A percentile compares a stretch with the other conserved stretches of the same genome.
Conservation (phyloP, 1,140 invertebrate species). For the Atta colombica region DNA sequence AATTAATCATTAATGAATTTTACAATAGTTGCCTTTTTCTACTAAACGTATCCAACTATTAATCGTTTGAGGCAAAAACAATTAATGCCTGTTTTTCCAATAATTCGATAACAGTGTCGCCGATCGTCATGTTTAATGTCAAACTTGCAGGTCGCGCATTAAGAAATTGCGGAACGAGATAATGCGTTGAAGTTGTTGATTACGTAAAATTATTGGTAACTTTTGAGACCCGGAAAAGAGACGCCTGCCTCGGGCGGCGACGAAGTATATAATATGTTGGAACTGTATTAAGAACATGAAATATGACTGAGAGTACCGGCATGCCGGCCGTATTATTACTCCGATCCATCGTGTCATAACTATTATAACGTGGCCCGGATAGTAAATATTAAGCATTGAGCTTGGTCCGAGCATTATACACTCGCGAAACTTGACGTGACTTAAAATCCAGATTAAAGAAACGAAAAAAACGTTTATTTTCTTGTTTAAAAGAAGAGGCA, state of each 20-base stretch:
- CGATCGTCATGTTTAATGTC: neutral
- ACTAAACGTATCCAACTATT: too few species aligned
- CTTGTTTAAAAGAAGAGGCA: neutral
- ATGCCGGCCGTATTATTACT: constrained; percentile 41
- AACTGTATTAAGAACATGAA: constrained; percentile 56
- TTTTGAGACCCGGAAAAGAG: constrained; percentile 26
- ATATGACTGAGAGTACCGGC: constrained; percentile 42
- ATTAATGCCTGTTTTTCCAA: neutral
- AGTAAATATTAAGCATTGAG: constrained; percentile 53
- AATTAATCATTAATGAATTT: too few species aligned
- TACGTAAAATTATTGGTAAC: constrained; percentile 50
- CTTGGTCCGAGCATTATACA: constrained; percentile 1
- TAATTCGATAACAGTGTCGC: neutral
- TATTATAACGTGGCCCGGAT: constrained; percentile 32
- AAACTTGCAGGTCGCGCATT: neutral
- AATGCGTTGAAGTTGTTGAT: neutral
- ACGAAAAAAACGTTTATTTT: neutral
- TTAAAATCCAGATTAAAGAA: neutral
- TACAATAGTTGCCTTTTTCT: too few species aligned
- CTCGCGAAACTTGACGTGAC: constrained; percentile 29
- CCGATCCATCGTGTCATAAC: constrained; percentile 53
- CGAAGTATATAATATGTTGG: constrained; percentile 32
- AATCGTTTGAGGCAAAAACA: neutral
- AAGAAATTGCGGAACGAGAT: neutral
- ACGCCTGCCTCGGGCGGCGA: neutral